Evolutionary conservation across 2,888 invertebrate genomes (phyloP), one percentile per base, ranked within the genome.

Genomic region (Chesias legatella): DNA sequence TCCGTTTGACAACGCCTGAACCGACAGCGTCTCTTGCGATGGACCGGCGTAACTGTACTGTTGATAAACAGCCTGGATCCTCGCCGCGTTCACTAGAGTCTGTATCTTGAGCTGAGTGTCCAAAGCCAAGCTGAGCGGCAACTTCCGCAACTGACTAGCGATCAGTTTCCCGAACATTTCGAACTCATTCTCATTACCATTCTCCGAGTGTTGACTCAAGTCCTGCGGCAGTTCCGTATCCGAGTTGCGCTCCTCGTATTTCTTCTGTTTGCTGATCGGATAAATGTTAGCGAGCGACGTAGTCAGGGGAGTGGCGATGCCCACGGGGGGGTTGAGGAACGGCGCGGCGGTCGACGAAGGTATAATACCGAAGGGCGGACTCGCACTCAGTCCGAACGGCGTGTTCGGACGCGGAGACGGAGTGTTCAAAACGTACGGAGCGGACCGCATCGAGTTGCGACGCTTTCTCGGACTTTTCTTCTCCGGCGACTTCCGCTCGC

Each of bases 161-260:
- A 88, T 88, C 54, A 86, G 57, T 61, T 86, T 86, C 23, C 84
- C 88, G 48, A 88, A 88, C 88, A 88, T 88, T 60, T 86, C 86
- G 32, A 86, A 88, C 60, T 88, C 88, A 48, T 86, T 88, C 50
- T 88, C 88, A 51, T 81, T 85, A 20, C 76, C 83, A 48, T 71
- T 78, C 50, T 88, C 88, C 10, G 84, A 74, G 63, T 84, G 82
- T 63, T 86, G 86, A 56, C 85, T 86, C 52, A 88, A 60, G 59
- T 88, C 86, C 56, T 88, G 86, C 10, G 86, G 83, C 34, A 74
- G 57, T 48, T 86, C 85, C 7, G 72, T 67, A 51, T 86, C 85
- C 8, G 70, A 43, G 43, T 43, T 67, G 47, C 68, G 74, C 38
- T 85, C 84, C 8, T 72, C 73, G 51, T 71, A 72, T 56, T 86